Conservation (phyloP, 2,888 invertebrate species). For the Athalia cordata region DNA sequence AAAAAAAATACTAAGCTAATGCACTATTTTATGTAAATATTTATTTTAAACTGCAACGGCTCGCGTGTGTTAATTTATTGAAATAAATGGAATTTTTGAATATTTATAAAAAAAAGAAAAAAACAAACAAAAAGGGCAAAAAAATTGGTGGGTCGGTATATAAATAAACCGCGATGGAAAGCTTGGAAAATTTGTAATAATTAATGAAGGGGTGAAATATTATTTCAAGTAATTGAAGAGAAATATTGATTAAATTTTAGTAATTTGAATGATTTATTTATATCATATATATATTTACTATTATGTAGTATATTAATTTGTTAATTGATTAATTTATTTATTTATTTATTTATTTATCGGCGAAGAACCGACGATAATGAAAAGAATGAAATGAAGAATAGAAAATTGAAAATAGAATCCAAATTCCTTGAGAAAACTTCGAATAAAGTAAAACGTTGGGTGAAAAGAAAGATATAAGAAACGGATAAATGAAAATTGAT, state of each 20-base stretch:
- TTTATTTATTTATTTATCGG: neutral
- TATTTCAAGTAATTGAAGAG: neutral
- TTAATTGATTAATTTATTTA: neutral
- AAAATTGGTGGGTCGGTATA: too few relatives aligned
- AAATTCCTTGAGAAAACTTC: too few relatives aligned
- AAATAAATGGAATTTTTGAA: too few relatives aligned
- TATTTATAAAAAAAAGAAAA: too few relatives aligned
- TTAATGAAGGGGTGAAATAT: neutral
- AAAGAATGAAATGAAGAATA: conserved; percentile 9
- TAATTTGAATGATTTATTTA: neutral
- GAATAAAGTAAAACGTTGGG: too few relatives aligned
- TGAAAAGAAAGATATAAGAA: too few relatives aligned
- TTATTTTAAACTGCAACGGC: neutral
- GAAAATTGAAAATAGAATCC: neutral
- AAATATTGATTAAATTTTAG: neutral
- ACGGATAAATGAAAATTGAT: too few relatives aligned
- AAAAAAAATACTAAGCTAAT: neutral
- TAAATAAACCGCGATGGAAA: too few relatives aligned
- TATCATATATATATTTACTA: neutral
- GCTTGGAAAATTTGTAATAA: too few relatives aligned
- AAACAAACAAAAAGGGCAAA: too few relatives aligned
- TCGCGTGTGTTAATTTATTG: too few relatives aligned
- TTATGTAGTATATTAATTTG: neutral
- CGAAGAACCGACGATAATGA: neutral
- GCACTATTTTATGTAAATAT: neutral